Percentiles rank a stretch among this genome's conserved stretches.
Evolutionary conservation across 2,113 vertebrate species (phyloP).

Genomic region (Boulengeromyrus knoepffleri): DNA sequence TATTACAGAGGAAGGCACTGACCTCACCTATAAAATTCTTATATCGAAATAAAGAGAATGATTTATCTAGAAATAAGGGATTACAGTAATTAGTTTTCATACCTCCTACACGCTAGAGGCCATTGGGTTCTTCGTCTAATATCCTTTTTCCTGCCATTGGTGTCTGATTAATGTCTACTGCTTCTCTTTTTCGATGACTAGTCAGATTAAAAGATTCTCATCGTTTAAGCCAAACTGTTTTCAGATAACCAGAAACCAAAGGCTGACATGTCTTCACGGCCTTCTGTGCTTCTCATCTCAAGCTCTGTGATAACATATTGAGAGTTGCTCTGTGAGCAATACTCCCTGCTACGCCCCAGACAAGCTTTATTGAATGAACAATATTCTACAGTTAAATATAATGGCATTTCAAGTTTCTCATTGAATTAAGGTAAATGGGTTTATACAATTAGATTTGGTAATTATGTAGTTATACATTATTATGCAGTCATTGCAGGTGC

Average conservation of each 20-base stretch:
- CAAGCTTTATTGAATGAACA: constrained; percentile 6
- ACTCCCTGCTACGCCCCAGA: background rate
- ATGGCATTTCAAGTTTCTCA: background rate
- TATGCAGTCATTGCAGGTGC: background rate
- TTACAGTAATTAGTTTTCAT: constrained; percentile 7
- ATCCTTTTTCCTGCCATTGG: background rate
- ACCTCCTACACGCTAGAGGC: background rate
- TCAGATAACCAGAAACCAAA: background rate
- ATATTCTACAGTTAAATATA: constrained; percentile 2
- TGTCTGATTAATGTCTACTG: constrained; percentile 4
- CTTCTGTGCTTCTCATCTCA: background rate
- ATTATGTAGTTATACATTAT: background rate
- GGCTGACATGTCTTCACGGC: background rate
- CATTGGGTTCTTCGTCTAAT: background rate
- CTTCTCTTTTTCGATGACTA: background rate
- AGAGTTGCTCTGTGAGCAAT: background rate
- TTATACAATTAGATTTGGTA: background rate
- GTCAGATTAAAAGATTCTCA: constrained; percentile 13
- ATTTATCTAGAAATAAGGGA: constrained; percentile 10
- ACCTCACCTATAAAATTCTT: background rate
- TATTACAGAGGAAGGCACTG: background rate
- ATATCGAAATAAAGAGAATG: constrained; percentile 3
- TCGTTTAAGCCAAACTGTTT: constrained; percentile 2
- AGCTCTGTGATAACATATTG: background rate
- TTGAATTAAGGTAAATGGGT: background rate